Conservation (phyloP, 2,888 invertebrate species). For the Lampropteryx suffumata region DNA sequence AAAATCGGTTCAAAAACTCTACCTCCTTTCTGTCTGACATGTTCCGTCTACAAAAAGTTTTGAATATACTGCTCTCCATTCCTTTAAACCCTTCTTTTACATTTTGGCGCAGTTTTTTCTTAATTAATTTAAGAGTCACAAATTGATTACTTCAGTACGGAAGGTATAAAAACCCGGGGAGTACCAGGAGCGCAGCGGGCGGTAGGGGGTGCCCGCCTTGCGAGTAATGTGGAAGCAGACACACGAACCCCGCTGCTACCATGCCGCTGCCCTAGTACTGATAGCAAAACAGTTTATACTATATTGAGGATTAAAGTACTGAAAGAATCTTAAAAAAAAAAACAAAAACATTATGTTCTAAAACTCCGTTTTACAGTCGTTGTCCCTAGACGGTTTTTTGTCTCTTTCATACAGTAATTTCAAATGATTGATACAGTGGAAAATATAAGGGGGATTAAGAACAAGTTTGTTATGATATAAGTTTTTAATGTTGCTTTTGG, state of each 20-base stretch:
- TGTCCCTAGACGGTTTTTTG: too few species aligned
- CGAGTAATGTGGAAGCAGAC: slow-evolving; percentile 83
- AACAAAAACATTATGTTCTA: too few species aligned
- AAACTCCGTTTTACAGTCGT: too few species aligned
- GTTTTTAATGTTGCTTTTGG: too few species aligned
- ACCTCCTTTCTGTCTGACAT: background rate
- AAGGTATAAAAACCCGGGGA: slow-evolving; percentile 77
- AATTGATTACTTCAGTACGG: slow-evolving; percentile 81
- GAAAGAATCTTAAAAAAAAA: too few species aligned
- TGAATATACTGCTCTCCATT: background rate
- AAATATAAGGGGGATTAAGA: too few species aligned
- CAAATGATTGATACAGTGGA: too few species aligned
- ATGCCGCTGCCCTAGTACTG: slow-evolving; percentile 57
- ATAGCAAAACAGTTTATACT: slow-evolving; percentile 43
- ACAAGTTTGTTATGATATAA: too few species aligned
- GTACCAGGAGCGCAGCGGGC: slow-evolving; percentile 69
- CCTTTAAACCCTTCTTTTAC: slow-evolving; percentile 11
- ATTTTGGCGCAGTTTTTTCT: slow-evolving; percentile 51
- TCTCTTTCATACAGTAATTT: too few species aligned
- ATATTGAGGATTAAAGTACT: too few species aligned
- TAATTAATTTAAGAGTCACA: slow-evolving; percentile 79
- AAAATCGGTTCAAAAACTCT: background rate
- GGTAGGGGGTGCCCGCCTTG: slow-evolving; percentile 70
- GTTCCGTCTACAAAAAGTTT: background rate
- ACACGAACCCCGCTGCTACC: slow-evolving; percentile 77